Conservation (phyloP, 2,888 invertebrate genomes). For the Heteropelma amictum region DNA sequence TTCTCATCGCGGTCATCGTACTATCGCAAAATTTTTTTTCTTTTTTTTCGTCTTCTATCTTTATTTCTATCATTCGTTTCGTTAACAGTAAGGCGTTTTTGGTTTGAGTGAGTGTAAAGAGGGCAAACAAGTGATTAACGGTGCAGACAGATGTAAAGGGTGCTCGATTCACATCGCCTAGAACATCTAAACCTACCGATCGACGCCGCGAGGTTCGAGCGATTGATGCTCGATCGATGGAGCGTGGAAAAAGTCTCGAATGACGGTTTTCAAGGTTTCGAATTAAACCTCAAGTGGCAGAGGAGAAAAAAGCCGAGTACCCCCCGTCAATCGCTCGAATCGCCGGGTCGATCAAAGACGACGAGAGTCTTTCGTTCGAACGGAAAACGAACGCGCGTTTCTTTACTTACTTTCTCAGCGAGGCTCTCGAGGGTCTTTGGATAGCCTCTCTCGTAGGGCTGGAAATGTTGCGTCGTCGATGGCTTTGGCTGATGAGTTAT, state of each 20-base stretch:
- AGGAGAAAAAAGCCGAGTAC: background rate
- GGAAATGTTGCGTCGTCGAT: conserved; percentile 88
- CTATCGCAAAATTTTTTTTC: background rate
- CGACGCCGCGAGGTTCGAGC: conserved; percentile 49
- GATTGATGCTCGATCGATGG: conserved; percentile 7
- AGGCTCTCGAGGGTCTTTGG: conserved; percentile 94
- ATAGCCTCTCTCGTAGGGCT: conserved; percentile 91
- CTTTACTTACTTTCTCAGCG: conserved; percentile 85
- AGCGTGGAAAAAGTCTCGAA: too few relatives aligned
- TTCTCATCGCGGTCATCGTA: background rate
- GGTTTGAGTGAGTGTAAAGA: conserved; percentile 60
- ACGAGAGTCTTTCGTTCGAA: conserved; percentile 1
- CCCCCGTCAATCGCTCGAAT: conserved; percentile 30
- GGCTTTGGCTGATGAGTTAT: conserved; percentile 94
- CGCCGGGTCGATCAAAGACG: conserved; percentile 7
- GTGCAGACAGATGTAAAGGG: conserved; percentile 76
- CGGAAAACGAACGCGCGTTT: conserved; percentile 10
- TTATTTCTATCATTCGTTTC: conserved; percentile 40
- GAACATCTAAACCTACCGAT: conserved; percentile 71
- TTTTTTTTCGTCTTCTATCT: conserved; percentile 29
- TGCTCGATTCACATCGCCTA: conserved; percentile 77
- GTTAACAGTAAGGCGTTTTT: conserved; percentile 61
- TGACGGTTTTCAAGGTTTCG: too few relatives aligned
- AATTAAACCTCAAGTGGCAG: background rate
- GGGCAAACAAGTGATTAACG: conserved; percentile 72